A percentile compares a stretch with the other conserved stretches of the same genome.
Evolutionary conservation across 1,140 invertebrate genomes (phyloP).

Genomic region (Idris sp.): DNA sequence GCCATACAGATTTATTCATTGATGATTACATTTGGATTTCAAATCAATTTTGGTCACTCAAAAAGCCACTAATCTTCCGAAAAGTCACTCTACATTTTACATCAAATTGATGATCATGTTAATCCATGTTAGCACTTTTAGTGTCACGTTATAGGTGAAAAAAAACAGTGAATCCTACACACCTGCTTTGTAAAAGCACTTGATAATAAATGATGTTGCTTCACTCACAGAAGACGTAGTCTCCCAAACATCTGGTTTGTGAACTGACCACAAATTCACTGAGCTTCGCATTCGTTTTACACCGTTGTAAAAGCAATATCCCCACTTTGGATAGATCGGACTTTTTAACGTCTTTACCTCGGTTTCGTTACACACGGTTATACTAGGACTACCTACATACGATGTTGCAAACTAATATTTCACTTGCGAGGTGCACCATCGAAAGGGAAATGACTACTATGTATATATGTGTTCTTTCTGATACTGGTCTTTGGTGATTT

Average conservation of each 20-base stretch:
- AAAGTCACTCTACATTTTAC: no score
- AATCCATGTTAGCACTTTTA: slow-evolving; percentile 15
- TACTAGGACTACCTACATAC: slow-evolving; percentile 49
- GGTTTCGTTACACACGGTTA: slow-evolving; percentile 53
- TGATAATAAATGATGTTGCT: slow-evolving; percentile 18
- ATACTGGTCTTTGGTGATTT: slow-evolving; percentile 34
- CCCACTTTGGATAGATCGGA: slow-evolving; percentile 53
- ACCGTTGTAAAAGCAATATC: slow-evolving; percentile 63
- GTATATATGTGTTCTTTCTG: slow-evolving; percentile 20
- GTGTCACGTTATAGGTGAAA: slow-evolving; percentile 6
- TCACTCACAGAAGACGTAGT: slow-evolving; percentile 25
- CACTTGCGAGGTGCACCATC: slow-evolving; percentile 22
- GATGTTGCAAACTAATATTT: slow-evolving; percentile 51
- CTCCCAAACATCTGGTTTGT: slow-evolving; percentile 45
- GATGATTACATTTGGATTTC: no score
- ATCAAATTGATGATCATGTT: slow-evolving; percentile 1
- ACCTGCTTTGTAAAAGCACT: slow-evolving; percentile 42
- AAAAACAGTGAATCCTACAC: slow-evolving; percentile 35
- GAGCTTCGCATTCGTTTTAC: slow-evolving; percentile 61
- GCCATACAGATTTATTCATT: no score
- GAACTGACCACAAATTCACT: slow-evolving; percentile 65
- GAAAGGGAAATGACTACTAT: slow-evolving; percentile 22
- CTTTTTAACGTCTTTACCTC: slow-evolving; percentile 57
- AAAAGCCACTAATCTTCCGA: no score
- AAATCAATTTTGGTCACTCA: no score